Base-by-base conservation (phyloP, 2,797 vertebrate genomes). In the Pangasius mekongensis region DNA sequence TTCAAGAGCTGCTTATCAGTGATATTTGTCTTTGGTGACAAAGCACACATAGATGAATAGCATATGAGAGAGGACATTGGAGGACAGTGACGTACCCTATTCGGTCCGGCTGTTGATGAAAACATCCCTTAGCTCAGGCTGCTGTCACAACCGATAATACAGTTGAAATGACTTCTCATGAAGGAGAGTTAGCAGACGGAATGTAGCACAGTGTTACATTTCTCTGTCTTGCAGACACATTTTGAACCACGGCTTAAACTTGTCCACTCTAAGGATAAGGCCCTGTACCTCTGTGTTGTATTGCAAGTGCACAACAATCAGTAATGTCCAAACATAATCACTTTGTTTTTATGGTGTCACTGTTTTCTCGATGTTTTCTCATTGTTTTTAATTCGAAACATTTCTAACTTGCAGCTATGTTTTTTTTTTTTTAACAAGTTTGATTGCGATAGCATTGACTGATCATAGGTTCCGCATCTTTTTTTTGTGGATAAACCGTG, bases 1-100 rank as follows among this genome's bases (percentile, higher is more conserved):
- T 54, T 87, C 67, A 54, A 82, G 66, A 69, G 74, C 86, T 85
- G 74, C 18, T 85, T 86, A 87, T 87, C 87, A 74, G 67, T 43
- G 47, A 89, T 85, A 54, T 90, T 74, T 81, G 69, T 87, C 74
- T 84, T 85, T 69, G 43, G n/a, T 67, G 76, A 84, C 56, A 83
- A 87, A 82, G 58, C 27, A 1, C 30, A 69, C 18, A 13, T 58
- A 83, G 81, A 71, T 77, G 76, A 60, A 86, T 84, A 83, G 80
- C 30, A 67, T 74, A 43, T 47, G 62, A 14, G 27, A 54, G 76
- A 74, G 83, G 54, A 36, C 66, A 78, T 54, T 85, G 69, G 56
- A 67, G 88, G 77, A 84, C 80, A 64, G 80, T n/a, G 80, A 83
- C 36, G 24, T 47, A 64, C 74, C 49, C 39, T 80, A 54, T 73